phyloP scores from a whole-genome alignment of 2,888 invertebrate species.

The Sinhomidia bicolor region DNA sequence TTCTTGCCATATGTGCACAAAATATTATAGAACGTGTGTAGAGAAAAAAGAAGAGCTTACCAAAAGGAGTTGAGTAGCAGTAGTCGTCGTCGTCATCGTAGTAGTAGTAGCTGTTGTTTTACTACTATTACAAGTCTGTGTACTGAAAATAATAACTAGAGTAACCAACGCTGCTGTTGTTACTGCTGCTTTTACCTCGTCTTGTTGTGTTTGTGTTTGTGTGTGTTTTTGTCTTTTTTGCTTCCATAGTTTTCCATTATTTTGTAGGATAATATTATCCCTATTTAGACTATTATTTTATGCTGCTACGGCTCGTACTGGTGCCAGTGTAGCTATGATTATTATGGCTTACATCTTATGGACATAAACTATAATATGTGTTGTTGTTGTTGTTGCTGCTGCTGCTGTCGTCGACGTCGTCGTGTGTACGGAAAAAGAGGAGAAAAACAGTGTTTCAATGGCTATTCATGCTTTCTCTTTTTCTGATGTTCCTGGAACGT shows the following conservation, averaged over 20 bases:
- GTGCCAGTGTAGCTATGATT: conserved; percentile 16
- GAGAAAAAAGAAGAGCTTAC: not conserved
- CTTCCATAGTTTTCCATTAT: not conserved
- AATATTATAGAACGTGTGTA: not conserved
- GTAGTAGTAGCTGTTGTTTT: conserved; percentile 5
- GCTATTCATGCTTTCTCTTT: conserved; percentile 31
- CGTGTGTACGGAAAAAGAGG: not conserved
- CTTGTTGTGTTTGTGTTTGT: too few relatives aligned
- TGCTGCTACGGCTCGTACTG: not conserved
- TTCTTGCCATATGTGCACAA: conserved; percentile 11
- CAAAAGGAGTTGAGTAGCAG: not conserved
- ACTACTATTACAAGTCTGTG: not conserved
- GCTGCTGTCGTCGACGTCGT: too few relatives aligned
- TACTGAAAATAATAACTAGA: not conserved
- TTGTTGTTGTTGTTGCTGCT: too few relatives aligned
- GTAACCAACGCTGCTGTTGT: not conserved
- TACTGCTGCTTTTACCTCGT: not conserved
- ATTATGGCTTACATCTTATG: conserved; percentile 30
- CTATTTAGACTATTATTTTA: conserved; percentile 4
- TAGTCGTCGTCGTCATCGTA: too few relatives aligned
- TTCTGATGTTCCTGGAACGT: conserved; percentile 27
- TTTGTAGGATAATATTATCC: conserved; percentile 17
- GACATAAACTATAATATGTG: not conserved
- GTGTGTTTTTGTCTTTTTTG: not conserved
- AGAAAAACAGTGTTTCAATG: conserved; percentile 49